A percentile compares a stretch with the other conserved stretches of the same genome.
Conservation (phyloP, 92 coral and sea anemone genomes). For the Parazoanthus atlanticus region DNA sequence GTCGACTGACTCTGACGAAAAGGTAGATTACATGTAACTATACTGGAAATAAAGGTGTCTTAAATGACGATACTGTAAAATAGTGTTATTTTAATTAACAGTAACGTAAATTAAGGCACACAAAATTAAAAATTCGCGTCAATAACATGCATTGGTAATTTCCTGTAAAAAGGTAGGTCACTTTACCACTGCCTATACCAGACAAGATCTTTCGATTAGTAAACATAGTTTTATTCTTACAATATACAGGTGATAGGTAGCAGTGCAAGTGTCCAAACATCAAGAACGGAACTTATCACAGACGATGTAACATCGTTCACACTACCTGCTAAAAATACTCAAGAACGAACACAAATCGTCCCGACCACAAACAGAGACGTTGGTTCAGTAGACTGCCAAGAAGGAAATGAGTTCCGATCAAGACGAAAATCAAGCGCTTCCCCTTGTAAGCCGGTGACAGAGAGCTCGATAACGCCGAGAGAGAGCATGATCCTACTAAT, state of each 20-base stretch:
- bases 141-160: no score
- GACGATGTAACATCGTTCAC: background rate
- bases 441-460: background rate
- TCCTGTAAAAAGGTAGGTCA: background rate
- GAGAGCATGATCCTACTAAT: background rate
- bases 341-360: background rate
- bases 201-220: background rate
- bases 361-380: background rate
- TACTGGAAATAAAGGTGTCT: no score
- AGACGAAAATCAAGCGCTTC: background rate
- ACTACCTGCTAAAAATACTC: background rate
- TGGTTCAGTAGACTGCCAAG: background rate
- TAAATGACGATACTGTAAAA: no score
- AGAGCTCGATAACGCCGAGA: background rate
- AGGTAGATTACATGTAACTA: no score
- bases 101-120: no score
- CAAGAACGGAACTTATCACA: background rate
- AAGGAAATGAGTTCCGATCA: background rate
- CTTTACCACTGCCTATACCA: background rate
- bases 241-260: background rate
- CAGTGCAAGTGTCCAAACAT: background rate
- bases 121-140: no score
- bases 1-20: no score
- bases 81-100: no score
- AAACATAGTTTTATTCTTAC: background rate